Percentiles rank a stretch among this genome's conserved stretches.
Conservation (phyloP, 2,888 invertebrate genomes). For the Melanargia galathea region DNA sequence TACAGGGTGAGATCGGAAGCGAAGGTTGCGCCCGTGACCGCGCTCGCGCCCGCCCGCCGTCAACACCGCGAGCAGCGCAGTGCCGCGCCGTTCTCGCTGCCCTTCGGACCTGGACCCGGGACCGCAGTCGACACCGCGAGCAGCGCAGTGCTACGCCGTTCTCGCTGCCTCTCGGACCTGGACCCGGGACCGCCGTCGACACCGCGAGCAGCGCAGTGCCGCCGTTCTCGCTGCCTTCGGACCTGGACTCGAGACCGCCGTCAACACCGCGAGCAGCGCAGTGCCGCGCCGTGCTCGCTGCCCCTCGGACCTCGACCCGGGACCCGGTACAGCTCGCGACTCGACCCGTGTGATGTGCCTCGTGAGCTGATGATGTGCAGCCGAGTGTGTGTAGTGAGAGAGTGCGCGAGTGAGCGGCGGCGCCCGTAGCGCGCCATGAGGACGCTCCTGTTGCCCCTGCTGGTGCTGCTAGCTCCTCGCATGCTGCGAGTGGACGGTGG, state of each 20-base stretch:
- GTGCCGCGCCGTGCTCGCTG: constrained; percentile 70
- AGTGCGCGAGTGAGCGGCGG: constrained; percentile 62
- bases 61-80: constrained; percentile 62
- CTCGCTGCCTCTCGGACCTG: constrained; percentile 72
- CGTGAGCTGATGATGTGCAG: constrained; percentile 67
- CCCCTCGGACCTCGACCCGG: constrained; percentile 67
- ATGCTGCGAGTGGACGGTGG: constrained; percentile 52
- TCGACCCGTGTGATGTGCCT: constrained; percentile 64
- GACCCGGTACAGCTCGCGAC: constrained; percentile 44
- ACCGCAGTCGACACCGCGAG: constrained; percentile 51
- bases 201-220: constrained; percentile 65
- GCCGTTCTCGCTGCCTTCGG: constrained; percentile 71
- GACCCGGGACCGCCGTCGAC: constrained; percentile 48
- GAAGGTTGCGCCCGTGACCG: constrained; percentile 81
- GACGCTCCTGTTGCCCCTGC: constrained; percentile 62
- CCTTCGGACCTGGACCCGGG: constrained; percentile 66
- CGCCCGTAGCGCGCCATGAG: constrained; percentile 72
- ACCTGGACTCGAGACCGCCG: constrained; percentile 55
- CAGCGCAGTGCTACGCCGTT: constrained; percentile 70
- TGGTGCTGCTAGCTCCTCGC: constrained; percentile 60
- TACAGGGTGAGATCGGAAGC: constrained; percentile 73
- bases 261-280: constrained; percentile 54
- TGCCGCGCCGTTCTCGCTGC: constrained; percentile 71
- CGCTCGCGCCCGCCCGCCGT: constrained; percentile 65
- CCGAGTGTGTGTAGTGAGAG: constrained; percentile 67